These are phyloP conservation scores for Limnephilus rhombicus DNA, from an alignment of 2,888 invertebrate species.

Conservation along the genomic window DNA sequence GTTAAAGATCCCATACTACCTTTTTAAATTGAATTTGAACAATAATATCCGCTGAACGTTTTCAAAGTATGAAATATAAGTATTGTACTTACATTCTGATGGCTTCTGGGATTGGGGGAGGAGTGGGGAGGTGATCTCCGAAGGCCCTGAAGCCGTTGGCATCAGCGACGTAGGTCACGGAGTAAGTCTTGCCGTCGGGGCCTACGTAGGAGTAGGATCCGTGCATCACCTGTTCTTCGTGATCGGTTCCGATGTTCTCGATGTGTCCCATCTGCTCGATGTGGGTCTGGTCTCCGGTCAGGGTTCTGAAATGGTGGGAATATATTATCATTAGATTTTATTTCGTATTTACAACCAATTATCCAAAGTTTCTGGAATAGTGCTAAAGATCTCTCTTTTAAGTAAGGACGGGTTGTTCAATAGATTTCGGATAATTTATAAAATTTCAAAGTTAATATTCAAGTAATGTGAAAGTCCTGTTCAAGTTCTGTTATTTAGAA, in stretches of 20 bases:
- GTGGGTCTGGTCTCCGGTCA: conserved; percentile 74
- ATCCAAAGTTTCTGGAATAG: not conserved
- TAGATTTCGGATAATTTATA: too few species aligned
- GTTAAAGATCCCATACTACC: not conserved
- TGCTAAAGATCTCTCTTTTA: not conserved
- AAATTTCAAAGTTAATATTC: too few species aligned
- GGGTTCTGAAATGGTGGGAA: conserved; percentile 70
- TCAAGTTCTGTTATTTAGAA: too few species aligned
- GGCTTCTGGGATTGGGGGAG: conserved; percentile 73
- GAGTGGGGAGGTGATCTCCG: conserved; percentile 75
- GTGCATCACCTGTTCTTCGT: conserved; percentile 75
- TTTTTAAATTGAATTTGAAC: too few species aligned
- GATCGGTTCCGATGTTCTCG: conserved; percentile 70
- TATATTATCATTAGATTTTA: not conserved
- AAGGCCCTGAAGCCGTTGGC: conserved; percentile 74
- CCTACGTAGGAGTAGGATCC: conserved; percentile 76
- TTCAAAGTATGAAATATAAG: not conserved
- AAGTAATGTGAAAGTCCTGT: too few species aligned
- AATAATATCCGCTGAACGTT: not conserved
- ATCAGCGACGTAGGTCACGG: conserved; percentile 75
- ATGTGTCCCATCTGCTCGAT: conserved; percentile 75
- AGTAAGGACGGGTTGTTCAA: too few species aligned
- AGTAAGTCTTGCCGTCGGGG: conserved; percentile 74
- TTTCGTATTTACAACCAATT: not conserved
- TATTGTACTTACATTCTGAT: conserved; percentile 73